Base-by-base conservation (phyloP, 1,140 invertebrate genomes). In the Drosophila pseudoobscura region DNA sequence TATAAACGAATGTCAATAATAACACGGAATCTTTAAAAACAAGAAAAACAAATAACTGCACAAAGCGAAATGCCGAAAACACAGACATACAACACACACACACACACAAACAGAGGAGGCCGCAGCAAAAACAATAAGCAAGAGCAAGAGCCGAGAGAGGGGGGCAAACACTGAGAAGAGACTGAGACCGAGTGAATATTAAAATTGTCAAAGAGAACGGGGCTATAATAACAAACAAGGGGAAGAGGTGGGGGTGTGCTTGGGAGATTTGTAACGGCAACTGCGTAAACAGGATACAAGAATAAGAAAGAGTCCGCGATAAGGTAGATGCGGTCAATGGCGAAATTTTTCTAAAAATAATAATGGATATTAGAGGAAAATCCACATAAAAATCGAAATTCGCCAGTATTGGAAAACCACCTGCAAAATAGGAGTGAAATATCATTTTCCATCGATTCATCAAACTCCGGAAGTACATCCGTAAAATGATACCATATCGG, bases 11-110 rank as follows among this genome's bases (percentile, higher is more conserved):
- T 77, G 78, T 88, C 71, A 83, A 88, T 83, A 72, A 75, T 44
- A 83, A 88, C 79, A 79, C 71, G 72, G 72, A 88, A 88, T 88
- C 71, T 73, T 79, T 68, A 54, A 88, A 87, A 88, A 88, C 78
- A 88, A 88, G 83, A 88, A 88, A 88, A 88, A 88, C 83, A 88
- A 88, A 88, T 79, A 88, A 79, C 71, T 75, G 83, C 50, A 66
- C 83, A 88, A 88, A 88, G 72, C 71, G 50, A 54, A 88, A 88
- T 77, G 72, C 71, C 79, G 64, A 88, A 88, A 88, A 82, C 54
- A 17, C 47, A 73, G 44, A 49, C 63, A 46, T 52, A 45, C 17
- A 54, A 52, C 39, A 55, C 43, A 41, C 52, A 31, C 29, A 59
- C 35, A 54, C 43, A 29, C 45, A 35, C 51, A 17, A 13, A 24